Evolutionary conservation across 2,797 vertebrate species (phyloP), one percentile per base, ranked within the genome.

Genomic region (Bryconaethiops microstoma): DNA sequence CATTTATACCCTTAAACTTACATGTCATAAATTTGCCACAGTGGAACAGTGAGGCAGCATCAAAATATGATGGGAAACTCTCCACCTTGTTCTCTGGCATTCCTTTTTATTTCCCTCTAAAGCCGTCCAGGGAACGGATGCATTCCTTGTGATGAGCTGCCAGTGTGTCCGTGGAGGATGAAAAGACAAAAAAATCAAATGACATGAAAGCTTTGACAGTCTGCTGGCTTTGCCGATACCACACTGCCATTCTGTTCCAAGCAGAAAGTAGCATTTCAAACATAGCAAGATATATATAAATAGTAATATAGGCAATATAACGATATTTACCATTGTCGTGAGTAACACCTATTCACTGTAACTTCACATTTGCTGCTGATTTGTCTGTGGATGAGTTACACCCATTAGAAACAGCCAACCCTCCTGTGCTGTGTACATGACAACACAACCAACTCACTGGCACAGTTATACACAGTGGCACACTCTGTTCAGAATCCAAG

Each of bases 1-100:
- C n/a, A 16, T 16, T 23, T 6, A 48, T 68, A 10, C 23, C 4
- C 29, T 35, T 50, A 50, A 21, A 48, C 42, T 29, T 59, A 50
- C 50, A 14, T 68, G 9, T 59, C 8, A 1, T 59, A 21, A 64
- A 48, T 21, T 21, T 87, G 84, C 85, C 76, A 85, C 88, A 87
- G 82, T 90, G 54, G 55, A 75, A 69, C 8, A 25, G 63, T 39
- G 25, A 35, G 67, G 64, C 25, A n/a, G 64, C 21, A 57, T 80
- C 63, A 80, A 60, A 60, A 75, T 68, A 75, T 75, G 73, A 75
- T 75, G 73, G 79, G 59, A 57, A 75, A 68, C 35, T 63, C 74
- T 65, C 59, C 70, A 80, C 72, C 74, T 75, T 60, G 50, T 39
- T 17, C 42, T 35, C 57, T 64, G 64, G 7, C 73, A 48, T 70